Percentiles rank a stretch among this genome's conserved stretches.
phyloP scores from a whole-genome alignment of 2,888 invertebrate species.

The Trachelus iudaicus region DNA sequence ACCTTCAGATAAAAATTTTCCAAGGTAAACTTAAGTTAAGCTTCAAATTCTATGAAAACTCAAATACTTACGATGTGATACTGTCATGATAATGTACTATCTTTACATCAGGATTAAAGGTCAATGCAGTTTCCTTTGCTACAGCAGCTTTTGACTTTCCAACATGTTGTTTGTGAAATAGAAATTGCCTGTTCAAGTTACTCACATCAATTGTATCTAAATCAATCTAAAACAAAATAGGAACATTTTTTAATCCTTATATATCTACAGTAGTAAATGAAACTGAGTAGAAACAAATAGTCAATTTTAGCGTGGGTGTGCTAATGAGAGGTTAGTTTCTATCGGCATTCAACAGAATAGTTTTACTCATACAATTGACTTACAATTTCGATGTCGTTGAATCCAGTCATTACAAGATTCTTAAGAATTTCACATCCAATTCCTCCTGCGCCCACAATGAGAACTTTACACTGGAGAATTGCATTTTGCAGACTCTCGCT shows the following conservation, averaged over 20 bases:
- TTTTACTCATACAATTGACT: constrained; percentile 61
- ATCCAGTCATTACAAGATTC: constrained; percentile 95
- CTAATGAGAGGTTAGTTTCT: background rate
- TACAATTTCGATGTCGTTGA: constrained; percentile 93
- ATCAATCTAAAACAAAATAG: constrained; percentile 84
- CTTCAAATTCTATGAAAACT: background rate
- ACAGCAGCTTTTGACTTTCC: constrained; percentile 96
- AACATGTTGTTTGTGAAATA: constrained; percentile 98
- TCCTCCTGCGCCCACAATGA: constrained; percentile 97
- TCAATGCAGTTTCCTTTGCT: constrained; percentile 88
- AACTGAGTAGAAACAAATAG: background rate
- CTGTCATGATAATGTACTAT: constrained; percentile 94
- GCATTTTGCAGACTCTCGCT: constrained; percentile 73
- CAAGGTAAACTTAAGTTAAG: background rate
- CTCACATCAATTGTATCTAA: constrained; percentile 99
- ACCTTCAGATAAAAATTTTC: constrained; percentile 70
- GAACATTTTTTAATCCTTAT: background rate
- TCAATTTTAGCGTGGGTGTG: background rate
- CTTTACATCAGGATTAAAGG: constrained; percentile 88
- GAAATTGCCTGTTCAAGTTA: constrained; percentile 97
- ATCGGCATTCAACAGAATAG: background rate
- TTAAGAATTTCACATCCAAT: constrained; percentile 99
- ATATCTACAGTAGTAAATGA: background rate
- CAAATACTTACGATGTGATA: constrained; percentile 81
- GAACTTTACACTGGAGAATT: constrained; percentile 78